Evolutionary conservation across 2,797 vertebrate species (phyloP), one percentile per base, ranked within the genome.

Genomic region (Mustela erminea): DNA sequence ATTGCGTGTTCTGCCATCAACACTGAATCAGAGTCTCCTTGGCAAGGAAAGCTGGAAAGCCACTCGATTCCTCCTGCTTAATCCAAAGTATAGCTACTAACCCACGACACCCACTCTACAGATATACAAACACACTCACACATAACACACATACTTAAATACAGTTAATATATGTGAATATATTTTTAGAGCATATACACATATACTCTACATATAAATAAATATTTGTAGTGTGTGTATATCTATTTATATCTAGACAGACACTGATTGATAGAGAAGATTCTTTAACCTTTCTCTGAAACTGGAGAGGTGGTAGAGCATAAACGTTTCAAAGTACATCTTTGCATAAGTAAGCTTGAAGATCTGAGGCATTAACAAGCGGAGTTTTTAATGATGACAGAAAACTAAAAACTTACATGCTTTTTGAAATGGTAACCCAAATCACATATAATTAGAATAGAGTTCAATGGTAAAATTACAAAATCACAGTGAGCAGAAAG

Each of bases 371-470:
- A 82, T 64, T 94, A 88, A 84, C 4, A 35, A 87, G 15, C 8
- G 0, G 0, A 82, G 29, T 75, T 87, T 81, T 82, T 60, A 90
- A 29, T 46, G 66, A 87, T 29, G 20, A 91, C 0, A 14, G 27
- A 62, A 87, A 93, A 95, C 18, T 17, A 41, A 91, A 66, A 95
- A 85, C 32, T 43, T 77, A 66, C 29, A 88, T 23, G 25, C 4
- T 52, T 81, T 91, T 68, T 68, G n/a, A 90, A 93, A 78, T 86
- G 93, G 38, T 87, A 95, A 66, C 29, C 56, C 49, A 90, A 93
- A 90, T 75, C 64, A 64, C 18, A 90, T 21, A n/a, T n/a, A 62
- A 88, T 82, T 52, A 94, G 38, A 68, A 74, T 2, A 46, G 43
- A 66, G 46, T 91, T 89, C 43, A 84, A 87, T 3, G 49, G 43